phyloP scores from a whole-genome alignment of 2,888 invertebrate species.

The Andrena haemorrhoa region DNA sequence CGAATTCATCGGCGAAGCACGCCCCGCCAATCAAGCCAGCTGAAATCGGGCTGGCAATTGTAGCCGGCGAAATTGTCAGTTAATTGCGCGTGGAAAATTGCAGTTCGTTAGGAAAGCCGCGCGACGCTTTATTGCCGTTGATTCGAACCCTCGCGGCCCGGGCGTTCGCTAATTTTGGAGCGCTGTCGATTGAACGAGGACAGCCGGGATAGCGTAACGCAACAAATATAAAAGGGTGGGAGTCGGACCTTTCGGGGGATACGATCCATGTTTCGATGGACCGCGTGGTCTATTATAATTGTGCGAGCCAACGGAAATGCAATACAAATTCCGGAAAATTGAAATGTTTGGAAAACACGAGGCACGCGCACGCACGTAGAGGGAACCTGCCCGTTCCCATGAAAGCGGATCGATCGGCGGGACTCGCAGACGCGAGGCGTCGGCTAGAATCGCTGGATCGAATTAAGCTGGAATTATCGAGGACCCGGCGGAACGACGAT shows the following conservation, averaged over 20 bases:
- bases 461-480: slow-evolving; percentile 15
- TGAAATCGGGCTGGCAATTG: background rate
- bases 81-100: background rate
- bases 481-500: slow-evolving; percentile 2
- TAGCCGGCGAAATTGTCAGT: background rate
- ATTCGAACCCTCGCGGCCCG: background rate
- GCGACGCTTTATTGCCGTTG: background rate
- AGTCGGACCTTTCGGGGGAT: too few relatives aligned
- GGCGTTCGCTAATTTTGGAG: background rate
- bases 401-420: background rate
- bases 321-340: too few relatives aligned
- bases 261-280: too few relatives aligned
- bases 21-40: too few relatives aligned
- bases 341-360: background rate
- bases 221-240: too few relatives aligned
- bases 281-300: too few relatives aligned
- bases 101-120: background rate
- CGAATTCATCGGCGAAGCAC: too few relatives aligned
- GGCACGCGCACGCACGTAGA: background rate
- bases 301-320: too few relatives aligned
- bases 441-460: background rate
- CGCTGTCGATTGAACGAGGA: background rate
- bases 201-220: background rate
- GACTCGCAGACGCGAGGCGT: background rate
- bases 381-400: background rate